Conservation (phyloP, 37 sponge, comb jelly and placozoan genomes). For the Eunapius fragilis region DNA sequence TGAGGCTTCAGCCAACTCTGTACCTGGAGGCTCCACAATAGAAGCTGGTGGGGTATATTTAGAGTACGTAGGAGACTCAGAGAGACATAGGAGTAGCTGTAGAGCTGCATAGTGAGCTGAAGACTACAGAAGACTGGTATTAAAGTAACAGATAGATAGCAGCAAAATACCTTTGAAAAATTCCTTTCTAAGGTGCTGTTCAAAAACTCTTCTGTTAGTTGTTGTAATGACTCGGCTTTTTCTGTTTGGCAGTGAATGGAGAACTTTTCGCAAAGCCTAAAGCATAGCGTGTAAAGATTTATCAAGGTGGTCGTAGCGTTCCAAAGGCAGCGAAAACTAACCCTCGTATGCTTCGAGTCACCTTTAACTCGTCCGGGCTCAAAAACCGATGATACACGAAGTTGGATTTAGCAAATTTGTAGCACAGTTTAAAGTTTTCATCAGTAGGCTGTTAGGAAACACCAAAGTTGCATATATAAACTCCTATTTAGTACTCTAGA, state of each 20-base stretch:
- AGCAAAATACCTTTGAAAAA: constrained; percentile 23
- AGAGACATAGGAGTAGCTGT: constrained; percentile 49
- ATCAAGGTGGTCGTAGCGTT: not conserved
- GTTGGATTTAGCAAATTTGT: constrained; percentile 62
- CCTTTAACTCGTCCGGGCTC: constrained; percentile 43
- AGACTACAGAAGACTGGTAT: constrained; percentile 10
- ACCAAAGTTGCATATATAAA: not conserved
- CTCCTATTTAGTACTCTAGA: not conserved
- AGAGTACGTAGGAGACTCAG: constrained; percentile 35
- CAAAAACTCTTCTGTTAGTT: constrained; percentile 34
- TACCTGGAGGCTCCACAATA: not conserved
- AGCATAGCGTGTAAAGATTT: not conserved
- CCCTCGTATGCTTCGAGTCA: constrained; percentile 48
- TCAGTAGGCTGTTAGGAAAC: constrained; percentile 17
- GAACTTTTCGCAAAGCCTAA: constrained; percentile 61
- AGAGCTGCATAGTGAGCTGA: constrained; percentile 61
- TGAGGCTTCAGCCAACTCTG: not conserved
- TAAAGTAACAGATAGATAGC: not conserved
- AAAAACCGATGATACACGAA: constrained; percentile 71
- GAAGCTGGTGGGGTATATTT: constrained; percentile 1
- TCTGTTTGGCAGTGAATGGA: constrained; percentile 47
- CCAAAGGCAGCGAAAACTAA: constrained; percentile 1
- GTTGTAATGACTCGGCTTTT: constrained; percentile 47
- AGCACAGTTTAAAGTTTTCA: constrained; percentile 63
- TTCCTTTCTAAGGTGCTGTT: constrained; percentile 1